phyloP scores from a whole-genome alignment of 2,113 vertebrate genomes.

The Nycticebus coucang region DNA sequence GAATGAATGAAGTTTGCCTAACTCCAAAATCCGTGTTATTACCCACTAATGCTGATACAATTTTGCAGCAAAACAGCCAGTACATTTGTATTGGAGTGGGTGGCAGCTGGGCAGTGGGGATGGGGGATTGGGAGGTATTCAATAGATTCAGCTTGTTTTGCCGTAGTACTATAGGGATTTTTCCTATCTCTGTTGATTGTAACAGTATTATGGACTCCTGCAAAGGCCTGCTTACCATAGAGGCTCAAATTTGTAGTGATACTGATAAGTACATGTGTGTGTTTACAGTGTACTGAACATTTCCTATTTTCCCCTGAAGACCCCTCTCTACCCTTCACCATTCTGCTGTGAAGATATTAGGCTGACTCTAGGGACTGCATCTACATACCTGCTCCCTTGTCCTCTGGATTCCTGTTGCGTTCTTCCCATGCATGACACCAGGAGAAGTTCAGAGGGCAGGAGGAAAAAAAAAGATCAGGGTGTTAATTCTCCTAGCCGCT shows the following conservation, averaged over 20 bases:
- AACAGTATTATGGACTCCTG: not conserved
- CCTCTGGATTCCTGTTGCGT: not conserved
- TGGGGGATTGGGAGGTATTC: too few species aligned
- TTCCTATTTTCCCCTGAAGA: not conserved
- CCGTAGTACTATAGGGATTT: not conserved
- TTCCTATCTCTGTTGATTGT: not conserved
- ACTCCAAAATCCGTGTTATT: not conserved
- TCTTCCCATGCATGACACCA: not conserved
- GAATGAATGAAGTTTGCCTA: not conserved
- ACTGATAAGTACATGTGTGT: not conserved
- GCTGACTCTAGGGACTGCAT: not conserved
- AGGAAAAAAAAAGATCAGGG: not conserved
- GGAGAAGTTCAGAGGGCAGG: not conserved
- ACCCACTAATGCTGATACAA: not conserved
- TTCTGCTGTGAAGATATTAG: too few species aligned
- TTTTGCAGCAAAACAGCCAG: not conserved
- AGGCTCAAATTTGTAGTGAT: not conserved
- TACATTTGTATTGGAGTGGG: not conserved
- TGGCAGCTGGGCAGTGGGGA: not conserved
- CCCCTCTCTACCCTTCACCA: not conserved
- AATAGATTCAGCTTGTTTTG: not conserved
- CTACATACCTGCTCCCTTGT: not conserved
- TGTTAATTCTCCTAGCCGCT: not conserved
- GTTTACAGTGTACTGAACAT: not conserved
- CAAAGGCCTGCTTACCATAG: not conserved